These are phyloP conservation scores for Protodeltote pygarga DNA, from an alignment of 2,888 invertebrate species.

Conservation along the genomic window DNA sequence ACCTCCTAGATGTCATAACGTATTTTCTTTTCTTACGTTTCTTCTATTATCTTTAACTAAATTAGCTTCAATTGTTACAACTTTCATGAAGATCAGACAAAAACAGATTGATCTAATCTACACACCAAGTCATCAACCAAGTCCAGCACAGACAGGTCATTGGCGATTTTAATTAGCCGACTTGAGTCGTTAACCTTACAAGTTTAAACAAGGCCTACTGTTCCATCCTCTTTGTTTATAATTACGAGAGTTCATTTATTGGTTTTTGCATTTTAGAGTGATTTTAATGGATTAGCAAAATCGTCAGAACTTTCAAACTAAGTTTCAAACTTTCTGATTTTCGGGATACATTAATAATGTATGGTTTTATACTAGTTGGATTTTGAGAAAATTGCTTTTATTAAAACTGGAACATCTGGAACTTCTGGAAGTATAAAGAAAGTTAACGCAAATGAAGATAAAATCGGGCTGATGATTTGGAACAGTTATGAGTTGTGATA, in stretches of 20 bases:
- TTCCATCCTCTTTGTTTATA: slow-evolving; percentile 28
- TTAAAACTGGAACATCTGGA: too few species aligned
- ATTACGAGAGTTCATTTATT: slow-evolving; percentile 26
- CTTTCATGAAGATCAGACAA: too few species aligned
- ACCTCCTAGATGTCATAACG: too few species aligned
- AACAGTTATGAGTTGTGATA: too few species aligned
- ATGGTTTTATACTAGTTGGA: not conserved
- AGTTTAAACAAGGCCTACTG: slow-evolving; percentile 37
- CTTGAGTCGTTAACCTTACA: slow-evolving; percentile 41
- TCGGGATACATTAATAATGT: not conserved
- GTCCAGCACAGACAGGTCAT: slow-evolving; percentile 24
- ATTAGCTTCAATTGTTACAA: too few species aligned
- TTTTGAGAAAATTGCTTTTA: too few species aligned
- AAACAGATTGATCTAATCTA: not conserved
- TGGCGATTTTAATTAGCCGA: slow-evolving; percentile 35
- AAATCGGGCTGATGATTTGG: too few species aligned
- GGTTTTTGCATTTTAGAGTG: slow-evolving; percentile 35
- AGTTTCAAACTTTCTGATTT: slow-evolving; percentile 13
- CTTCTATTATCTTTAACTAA: too few species aligned
- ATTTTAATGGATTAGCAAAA: slow-evolving; percentile 21
- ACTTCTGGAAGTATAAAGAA: too few species aligned
- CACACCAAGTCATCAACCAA: not conserved
- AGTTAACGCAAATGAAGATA: too few species aligned
- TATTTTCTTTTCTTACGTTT: too few species aligned
- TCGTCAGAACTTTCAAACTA: slow-evolving; percentile 1